These are phyloP conservation scores for Brachyptera putata DNA, from an alignment of 2,888 invertebrate genomes.

Conservation along the genomic window DNA sequence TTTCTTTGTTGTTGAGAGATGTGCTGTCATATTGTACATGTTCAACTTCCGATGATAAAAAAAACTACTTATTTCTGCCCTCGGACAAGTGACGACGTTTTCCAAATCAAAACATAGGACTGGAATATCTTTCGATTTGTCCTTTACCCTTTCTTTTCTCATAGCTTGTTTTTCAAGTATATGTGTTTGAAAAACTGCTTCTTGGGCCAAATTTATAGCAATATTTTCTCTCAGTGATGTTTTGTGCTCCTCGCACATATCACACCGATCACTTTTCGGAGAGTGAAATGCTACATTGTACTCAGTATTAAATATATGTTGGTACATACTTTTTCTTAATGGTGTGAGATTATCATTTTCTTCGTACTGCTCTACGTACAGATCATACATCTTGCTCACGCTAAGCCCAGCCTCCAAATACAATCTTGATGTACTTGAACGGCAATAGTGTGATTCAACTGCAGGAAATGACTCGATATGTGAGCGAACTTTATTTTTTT, in stretches of 20 bases:
- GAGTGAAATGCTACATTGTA: slow-evolving; percentile 27
- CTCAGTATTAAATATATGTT: slow-evolving; percentile 26
- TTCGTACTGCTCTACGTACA: not conserved
- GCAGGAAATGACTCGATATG: not conserved
- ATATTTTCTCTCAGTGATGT: slow-evolving; percentile 14
- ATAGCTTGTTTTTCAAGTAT: slow-evolving; percentile 17
- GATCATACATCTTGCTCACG: not conserved
- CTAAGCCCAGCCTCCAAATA: not conserved
- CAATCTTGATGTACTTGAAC: not conserved
- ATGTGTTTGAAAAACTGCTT: too few species aligned
- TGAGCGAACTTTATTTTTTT: not conserved
- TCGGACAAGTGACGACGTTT: slow-evolving; percentile 18
- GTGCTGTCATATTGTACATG: not conserved
- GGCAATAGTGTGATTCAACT: not conserved
- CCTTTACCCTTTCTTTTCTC: slow-evolving; percentile 20
- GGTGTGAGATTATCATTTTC: slow-evolving; percentile 12
- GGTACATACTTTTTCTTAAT: slow-evolving; percentile 27
- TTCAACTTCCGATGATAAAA: slow-evolving; percentile 28
- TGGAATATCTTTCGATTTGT: not conserved
- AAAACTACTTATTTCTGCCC: slow-evolving; percentile 26
- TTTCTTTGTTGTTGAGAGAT: not conserved
- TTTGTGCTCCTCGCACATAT: slow-evolving; percentile 23
- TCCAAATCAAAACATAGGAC: slow-evolving; percentile 7
- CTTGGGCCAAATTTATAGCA: slow-evolving; percentile 2
- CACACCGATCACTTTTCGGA: slow-evolving; percentile 30